Evolutionary conservation across 2,113 vertebrate species (phyloP).

Genomic region (Onychostoma macrolepis): DNA sequence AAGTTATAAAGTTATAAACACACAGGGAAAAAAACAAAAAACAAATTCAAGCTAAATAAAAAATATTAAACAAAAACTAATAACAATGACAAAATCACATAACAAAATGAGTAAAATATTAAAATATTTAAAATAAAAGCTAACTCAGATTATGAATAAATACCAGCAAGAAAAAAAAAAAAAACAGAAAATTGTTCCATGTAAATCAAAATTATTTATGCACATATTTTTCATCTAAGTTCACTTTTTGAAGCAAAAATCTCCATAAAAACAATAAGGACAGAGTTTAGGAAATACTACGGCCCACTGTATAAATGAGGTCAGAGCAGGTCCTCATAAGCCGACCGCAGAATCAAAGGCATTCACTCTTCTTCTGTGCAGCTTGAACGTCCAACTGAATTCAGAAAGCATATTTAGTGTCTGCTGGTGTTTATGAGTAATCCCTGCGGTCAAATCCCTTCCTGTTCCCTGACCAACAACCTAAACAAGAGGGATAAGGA

Average conservation of each 20-base stretch:
- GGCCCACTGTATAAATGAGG: not conserved
- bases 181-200: not conserved
- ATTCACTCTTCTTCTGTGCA: not conserved
- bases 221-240: too few species aligned
- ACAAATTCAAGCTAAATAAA: too few species aligned
- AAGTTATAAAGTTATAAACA: too few species aligned
- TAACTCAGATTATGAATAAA: too few species aligned
- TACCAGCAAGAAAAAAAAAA: not conserved
- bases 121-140: not conserved
- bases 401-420: not conserved
- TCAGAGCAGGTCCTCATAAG: not conserved
- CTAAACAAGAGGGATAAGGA: not conserved
- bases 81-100: too few species aligned
- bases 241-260: not conserved
- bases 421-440: not conserved
- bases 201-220: too few species aligned
- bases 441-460: conserved; percentile 28
- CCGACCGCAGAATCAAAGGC: not conserved
- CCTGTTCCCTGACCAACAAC: not conserved
- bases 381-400: not conserved
- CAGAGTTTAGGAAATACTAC: not conserved
- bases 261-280: not conserved
- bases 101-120: too few species aligned
- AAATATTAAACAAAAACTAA: too few species aligned
- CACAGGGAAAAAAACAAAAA: too few species aligned